Percentiles rank a stretch among this genome's conserved stretches.
phyloP scores from a whole-genome alignment of 2,888 invertebrate species.

The Stramonita haemastoma region DNA sequence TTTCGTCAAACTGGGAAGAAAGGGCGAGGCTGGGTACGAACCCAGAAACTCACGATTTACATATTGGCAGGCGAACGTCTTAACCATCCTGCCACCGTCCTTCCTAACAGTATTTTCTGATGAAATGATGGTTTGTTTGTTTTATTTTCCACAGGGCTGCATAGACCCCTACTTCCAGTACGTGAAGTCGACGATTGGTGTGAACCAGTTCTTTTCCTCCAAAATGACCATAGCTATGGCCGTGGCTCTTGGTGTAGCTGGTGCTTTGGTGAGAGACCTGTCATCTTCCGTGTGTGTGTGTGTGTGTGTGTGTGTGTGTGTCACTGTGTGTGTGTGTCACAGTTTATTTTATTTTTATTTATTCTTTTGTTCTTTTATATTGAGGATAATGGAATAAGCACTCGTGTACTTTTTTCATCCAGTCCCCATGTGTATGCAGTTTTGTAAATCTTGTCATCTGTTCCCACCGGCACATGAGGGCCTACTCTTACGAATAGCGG shows the following conservation, averaged over 20 bases:
- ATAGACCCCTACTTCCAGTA: slow-evolving; percentile 11
- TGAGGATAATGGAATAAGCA: not conserved
- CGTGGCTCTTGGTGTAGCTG: slow-evolving; percentile 31
- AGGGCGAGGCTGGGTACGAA: too few species aligned
- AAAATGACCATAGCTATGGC: slow-evolving; percentile 35
- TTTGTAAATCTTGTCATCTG: too few species aligned
- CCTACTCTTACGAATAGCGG: too few species aligned
- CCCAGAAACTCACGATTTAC: too few species aligned
- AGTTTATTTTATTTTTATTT: not conserved
- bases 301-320: slow-evolving; percentile 29
- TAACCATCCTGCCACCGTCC: too few species aligned
- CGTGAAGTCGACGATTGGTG: not conserved
- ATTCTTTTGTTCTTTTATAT: not conserved
- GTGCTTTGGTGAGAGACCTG: slow-evolving; percentile 21
- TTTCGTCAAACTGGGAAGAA: too few species aligned
- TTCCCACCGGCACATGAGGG: too few species aligned
- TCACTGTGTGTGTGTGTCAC: not conserved
- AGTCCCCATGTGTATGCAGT: too few species aligned
- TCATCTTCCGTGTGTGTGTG: not conserved
- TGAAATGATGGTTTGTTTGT: not conserved
- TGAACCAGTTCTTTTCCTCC: slow-evolving; percentile 29
- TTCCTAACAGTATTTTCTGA: too few species aligned
- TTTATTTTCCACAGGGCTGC: not conserved
- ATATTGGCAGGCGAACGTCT: too few species aligned
- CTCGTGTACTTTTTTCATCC: too few species aligned